Conservation (phyloP, 2,888 invertebrate genomes). For the Malthinus seriepunctatus region DNA sequence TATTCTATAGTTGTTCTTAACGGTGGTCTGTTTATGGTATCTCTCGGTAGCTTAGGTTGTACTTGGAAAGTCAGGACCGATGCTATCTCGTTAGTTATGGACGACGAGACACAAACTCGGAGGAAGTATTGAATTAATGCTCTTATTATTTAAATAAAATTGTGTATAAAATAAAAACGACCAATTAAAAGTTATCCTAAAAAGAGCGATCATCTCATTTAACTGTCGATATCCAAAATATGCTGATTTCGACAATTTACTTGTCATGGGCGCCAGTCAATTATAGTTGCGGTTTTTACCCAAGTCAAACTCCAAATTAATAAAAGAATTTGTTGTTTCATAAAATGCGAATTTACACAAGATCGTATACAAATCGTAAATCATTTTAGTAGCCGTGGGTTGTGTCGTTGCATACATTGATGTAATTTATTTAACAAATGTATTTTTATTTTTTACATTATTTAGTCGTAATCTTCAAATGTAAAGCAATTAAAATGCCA, state of each 20-base stretch:
- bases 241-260: conserved; percentile 20
- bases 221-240: conserved; percentile 16
- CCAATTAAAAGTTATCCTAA: conserved; percentile 10
- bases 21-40: conserved; percentile 39
- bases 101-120: conserved; percentile 49
- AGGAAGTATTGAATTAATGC: conserved; percentile 50
- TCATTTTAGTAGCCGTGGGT: conserved; percentile 12
- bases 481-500: too few species aligned
- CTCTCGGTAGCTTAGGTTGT: conserved; percentile 38
- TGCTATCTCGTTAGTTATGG: conserved; percentile 53
- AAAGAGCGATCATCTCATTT: conserved; percentile 11
- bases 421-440: conserved; percentile 17
- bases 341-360: conserved; percentile 5
- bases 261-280: conserved; percentile 8
- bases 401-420: conserved; percentile 21
- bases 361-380: conserved; percentile 18
- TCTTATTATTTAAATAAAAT: conserved; percentile 50
- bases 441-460: conserved; percentile 7
- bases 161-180: conserved; percentile 2
- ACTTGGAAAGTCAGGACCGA: conserved; percentile 42
- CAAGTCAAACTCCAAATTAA: neutral
- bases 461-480: neutral
- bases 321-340: too few species aligned
- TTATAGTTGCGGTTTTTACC: conserved; percentile 4
- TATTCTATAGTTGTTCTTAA: conserved; percentile 36